phyloP scores from a whole-genome alignment of 2,888 invertebrate species.

The Drosophila kambysellisi region DNA sequence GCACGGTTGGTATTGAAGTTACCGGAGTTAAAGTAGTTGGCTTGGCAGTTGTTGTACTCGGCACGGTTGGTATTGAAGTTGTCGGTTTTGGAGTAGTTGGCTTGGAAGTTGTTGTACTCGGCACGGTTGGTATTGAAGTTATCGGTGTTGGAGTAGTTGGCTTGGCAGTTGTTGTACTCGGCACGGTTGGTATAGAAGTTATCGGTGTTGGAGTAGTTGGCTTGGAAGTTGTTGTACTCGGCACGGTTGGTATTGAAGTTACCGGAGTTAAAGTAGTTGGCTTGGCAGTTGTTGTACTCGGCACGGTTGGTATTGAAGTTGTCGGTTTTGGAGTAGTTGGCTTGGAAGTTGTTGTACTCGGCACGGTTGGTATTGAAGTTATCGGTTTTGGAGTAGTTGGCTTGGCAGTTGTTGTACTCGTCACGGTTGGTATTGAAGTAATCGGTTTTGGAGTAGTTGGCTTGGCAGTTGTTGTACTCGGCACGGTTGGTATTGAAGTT shows the following conservation, averaged over 20 bases:
- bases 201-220: neutral
- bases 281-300: neutral
- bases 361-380: neutral
- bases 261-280: neutral
- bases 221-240: too few species aligned
- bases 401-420: neutral
- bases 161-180: too few species aligned
- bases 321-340: neutral
- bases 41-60: neutral
- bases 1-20: neutral
- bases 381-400: neutral
- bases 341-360: too few species aligned
- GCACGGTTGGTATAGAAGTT: conserved; percentile 1
- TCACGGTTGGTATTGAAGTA: neutral
- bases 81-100: neutral
- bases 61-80: neutral
- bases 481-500: too few species aligned
- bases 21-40: neutral
- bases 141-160: neutral
- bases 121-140: neutral
- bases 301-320: neutral
- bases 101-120: neutral
- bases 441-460: too few species aligned
- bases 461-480: too few species aligned
- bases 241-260: neutral